phyloP scores from a whole-genome alignment of 1,140 invertebrate genomes.

The Cryptotermes secundus region DNA sequence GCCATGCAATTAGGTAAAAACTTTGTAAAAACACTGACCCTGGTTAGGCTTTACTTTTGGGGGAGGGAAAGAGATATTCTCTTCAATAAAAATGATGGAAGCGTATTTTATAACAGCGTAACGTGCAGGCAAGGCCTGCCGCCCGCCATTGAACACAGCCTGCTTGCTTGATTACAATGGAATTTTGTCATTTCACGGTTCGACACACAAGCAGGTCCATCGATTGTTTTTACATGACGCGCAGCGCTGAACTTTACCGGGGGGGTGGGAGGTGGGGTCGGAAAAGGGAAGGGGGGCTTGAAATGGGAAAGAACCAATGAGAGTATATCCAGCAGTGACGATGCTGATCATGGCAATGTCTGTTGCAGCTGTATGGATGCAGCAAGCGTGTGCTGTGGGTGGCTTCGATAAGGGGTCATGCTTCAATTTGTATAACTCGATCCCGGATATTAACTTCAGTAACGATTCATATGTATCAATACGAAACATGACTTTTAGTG shows the following conservation, averaged over 20 bases:
- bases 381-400: neutral
- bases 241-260: too few relatives aligned
- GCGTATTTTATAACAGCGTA: neutral
- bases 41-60: neutral
- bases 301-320: conserved; percentile 3
- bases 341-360: neutral
- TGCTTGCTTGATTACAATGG: conserved; percentile 12
- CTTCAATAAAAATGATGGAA: neutral
- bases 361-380: neutral
- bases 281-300: neutral
- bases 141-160: neutral
- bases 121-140: neutral
- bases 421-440: neutral
- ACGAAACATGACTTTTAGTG: neutral
- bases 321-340: neutral
- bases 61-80: neutral
- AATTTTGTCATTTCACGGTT: conserved; percentile 14
- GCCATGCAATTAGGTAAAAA: neutral
- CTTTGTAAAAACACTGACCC: neutral
- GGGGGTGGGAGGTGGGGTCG: too few relatives aligned
- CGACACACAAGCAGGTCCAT: neutral
- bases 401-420: neutral
- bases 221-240: conserved; percentile 19
- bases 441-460: neutral
- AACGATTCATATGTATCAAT: neutral